Evolutionary conservation across 2,888 invertebrate species (phyloP).

Genomic region (Eilema caniola): DNA sequence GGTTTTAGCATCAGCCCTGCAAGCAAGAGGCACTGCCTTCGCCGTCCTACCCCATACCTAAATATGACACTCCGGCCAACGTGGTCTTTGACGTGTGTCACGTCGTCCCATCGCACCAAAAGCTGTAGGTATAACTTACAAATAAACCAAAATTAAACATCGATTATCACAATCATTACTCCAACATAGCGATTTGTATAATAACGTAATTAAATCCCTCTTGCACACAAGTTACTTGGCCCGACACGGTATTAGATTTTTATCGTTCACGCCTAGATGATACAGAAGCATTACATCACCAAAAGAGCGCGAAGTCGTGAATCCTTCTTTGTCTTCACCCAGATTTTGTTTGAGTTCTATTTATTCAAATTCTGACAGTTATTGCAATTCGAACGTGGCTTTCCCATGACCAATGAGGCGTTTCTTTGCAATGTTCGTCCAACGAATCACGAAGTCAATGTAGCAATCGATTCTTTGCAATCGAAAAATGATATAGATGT

Average conservation of each 20-base stretch:
- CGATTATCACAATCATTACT: conserved; percentile 23
- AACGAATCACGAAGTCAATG: conserved; percentile 55
- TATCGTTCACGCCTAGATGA: conserved; percentile 62
- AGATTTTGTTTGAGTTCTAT: conserved; percentile 50
- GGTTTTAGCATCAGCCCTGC: too few relatives aligned
- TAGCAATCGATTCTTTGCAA: conserved; percentile 54
- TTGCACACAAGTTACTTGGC: conserved; percentile 37
- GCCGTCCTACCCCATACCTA: too few relatives aligned
- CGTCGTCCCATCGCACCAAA: neutral
- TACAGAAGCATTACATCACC: conserved; percentile 47
- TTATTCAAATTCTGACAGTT: conserved; percentile 44
- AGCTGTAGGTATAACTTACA: neutral
- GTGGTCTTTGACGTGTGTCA: too few relatives aligned
- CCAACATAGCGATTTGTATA: conserved; percentile 32
- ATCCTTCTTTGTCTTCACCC: conserved; percentile 45
- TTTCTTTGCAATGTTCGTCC: conserved; percentile 49
- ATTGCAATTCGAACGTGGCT: conserved; percentile 48
- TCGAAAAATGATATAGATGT: conserved; percentile 41
- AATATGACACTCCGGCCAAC: too few relatives aligned
- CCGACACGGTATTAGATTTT: conserved; percentile 48
- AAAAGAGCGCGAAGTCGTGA: conserved; percentile 32
- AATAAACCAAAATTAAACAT: conserved; percentile 25
- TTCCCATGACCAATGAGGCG: conserved; percentile 68
- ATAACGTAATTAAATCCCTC: conserved; percentile 26
- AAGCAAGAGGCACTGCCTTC: too few relatives aligned